Evolutionary conservation across 2,888 invertebrate species (phyloP).

Genomic region (Xestia c-nigrum): DNA sequence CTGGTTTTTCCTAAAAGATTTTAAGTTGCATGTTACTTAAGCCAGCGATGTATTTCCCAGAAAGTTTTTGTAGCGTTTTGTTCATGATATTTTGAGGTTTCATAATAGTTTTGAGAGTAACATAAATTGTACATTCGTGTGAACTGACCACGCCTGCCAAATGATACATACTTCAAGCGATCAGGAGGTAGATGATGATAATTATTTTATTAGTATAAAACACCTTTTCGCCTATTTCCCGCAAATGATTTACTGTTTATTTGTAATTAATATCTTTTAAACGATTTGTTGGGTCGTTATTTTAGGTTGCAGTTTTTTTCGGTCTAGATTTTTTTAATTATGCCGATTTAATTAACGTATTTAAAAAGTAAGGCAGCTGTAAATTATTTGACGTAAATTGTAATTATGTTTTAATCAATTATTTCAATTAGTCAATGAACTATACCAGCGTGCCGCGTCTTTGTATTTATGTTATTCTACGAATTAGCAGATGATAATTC

Average conservation of each 20-base stretch:
- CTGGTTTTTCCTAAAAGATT: conserved; percentile 9
- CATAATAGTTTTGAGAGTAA: conserved; percentile 40
- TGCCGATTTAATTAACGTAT: conserved; percentile 45
- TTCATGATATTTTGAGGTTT: neutral
- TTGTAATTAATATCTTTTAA: conserved; percentile 78
- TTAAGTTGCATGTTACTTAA: conserved; percentile 9
- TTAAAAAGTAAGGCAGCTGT: conserved; percentile 43
- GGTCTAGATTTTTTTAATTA: conserved; percentile 53
- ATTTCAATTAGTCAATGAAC: conserved; percentile 33
- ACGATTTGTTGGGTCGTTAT: conserved; percentile 65
- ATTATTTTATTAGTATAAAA: conserved; percentile 88
- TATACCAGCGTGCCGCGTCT: neutral
- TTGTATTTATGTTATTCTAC: neutral
- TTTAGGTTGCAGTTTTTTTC: conserved; percentile 49
- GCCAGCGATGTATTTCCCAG: conserved; percentile 24
- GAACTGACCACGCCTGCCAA: conserved; percentile 83
- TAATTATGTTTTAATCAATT: conserved; percentile 54
- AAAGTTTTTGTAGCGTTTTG: neutral
- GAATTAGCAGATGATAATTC: neutral
- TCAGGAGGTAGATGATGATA: conserved; percentile 77
- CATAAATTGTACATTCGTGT: conserved; percentile 84
- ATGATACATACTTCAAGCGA: conserved; percentile 78
- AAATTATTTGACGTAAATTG: conserved; percentile 54
- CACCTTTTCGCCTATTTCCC: conserved; percentile 83
- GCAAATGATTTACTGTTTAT: conserved; percentile 80